Conservation (phyloP, 2,113 vertebrate genomes). For the Dicaeum eximium region DNA sequence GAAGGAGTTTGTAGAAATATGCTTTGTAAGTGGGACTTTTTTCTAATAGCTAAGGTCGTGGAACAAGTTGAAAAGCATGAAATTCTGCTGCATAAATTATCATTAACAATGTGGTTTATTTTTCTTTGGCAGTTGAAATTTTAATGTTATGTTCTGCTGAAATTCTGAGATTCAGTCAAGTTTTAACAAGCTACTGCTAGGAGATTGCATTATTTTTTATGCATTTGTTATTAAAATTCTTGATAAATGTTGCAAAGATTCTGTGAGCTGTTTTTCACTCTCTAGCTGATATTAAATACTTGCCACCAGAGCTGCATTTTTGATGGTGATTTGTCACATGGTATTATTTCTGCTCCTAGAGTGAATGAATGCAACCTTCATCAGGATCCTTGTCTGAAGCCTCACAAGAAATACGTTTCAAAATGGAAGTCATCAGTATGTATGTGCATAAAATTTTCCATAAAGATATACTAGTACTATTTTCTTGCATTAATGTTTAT, state of each 20-base stretch:
- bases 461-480: not conserved
- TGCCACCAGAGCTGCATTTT: conserved; percentile 22
- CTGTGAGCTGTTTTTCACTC: conserved; percentile 32
- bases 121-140: conserved; percentile 42
- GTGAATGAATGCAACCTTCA: conserved; percentile 13
- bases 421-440: not conserved
- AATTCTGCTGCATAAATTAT: conserved; percentile 41
- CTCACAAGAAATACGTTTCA: not conserved
- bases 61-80: conserved; percentile 25
- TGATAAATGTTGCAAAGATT: conserved; percentile 54
- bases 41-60: not conserved
- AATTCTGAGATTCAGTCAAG: conserved; percentile 30
- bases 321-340: conserved; percentile 38
- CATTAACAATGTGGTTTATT: conserved; percentile 25
- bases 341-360: conserved; percentile 25
- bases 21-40: not conserved
- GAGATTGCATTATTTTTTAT: conserved; percentile 33
- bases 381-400: conserved; percentile 24
- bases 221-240: conserved; percentile 50
- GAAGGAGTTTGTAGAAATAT: not conserved
- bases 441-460: conserved; percentile 33
- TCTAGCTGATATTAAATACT: conserved; percentile 27
- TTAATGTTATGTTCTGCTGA: conserved; percentile 27
- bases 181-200: conserved; percentile 40
- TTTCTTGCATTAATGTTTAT: conserved; percentile 42